Evolutionary conservation across 2,113 vertebrate species (phyloP), one percentile per base, ranked within the genome.

Genomic region (Carassius gibelio): DNA sequence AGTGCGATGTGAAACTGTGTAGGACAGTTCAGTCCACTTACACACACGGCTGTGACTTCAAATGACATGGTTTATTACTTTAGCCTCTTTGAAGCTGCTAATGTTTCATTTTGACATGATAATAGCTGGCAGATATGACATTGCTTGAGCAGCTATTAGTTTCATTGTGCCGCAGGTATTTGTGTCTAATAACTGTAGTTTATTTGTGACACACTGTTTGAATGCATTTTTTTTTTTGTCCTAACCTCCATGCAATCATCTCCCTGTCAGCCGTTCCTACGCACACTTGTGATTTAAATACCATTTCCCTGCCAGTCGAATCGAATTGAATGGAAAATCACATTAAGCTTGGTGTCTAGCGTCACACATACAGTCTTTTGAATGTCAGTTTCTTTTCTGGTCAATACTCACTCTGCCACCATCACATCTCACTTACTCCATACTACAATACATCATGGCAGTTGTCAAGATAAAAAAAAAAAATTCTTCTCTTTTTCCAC

Each of bases 311-410:
- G 48, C 64, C 55, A 66, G 66, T 45, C 66, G 14, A 57, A 79
- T 61, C 59, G 42, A 80, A 26, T 55, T 83, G 48, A 72, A 72
- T 11, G 30, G 68, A 85, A 85, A 81, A 79, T 79, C 17, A 72
- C 84, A 81, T 85, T 59, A 80, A 50, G 76, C 76, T 34, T 48
- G n/a, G 66, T 45, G 61, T 71, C 81, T 36, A 45, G 59, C 55
- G 64, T 61, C 30, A n/a, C 50, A 34, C 74, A 50, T 57, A 82
- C 17, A 83, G 10, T 13, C 57, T 50, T 84, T 68, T 80, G 55
- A 88, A 89, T 79, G 75, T 66, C 68, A 87, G 36, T 79, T 87
- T 82, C 57, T 82, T 85, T 82, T 80, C 75, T 83, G 75, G 42
- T 85, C 75, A 57, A 78, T 85, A 84, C 80, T 83, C 42, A 50